These are phyloP conservation scores for Mormyrus lacerda DNA, from an alignment of 2,113 vertebrate species.

Conservation along the genomic window DNA sequence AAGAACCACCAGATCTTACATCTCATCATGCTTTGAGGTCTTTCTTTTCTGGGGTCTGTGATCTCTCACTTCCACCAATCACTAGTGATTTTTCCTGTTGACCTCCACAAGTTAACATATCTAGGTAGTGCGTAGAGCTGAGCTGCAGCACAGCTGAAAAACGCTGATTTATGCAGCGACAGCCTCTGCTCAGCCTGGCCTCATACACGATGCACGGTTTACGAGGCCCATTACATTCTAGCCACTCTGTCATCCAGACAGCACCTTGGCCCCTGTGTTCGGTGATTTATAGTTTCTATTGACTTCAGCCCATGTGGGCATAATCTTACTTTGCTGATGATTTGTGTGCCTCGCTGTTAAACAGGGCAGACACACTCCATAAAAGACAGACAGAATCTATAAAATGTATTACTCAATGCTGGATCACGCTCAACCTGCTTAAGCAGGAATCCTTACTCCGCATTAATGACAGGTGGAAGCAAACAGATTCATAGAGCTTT, in stretches of 20 bases:
- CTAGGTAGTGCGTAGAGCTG: neutral
- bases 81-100: neutral
- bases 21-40: neutral
- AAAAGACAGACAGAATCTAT: neutral
- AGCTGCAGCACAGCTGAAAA: neutral
- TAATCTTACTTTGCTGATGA: neutral
- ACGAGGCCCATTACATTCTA: neutral
- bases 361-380: neutral
- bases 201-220: neutral
- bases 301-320: neutral
- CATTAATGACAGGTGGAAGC: neutral
- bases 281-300: neutral
- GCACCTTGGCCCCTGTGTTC: neutral
- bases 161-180: neutral
- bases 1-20: neutral
- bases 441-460: neutral
- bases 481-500: slow-evolving; percentile 28
- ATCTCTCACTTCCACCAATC: neutral
- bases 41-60: neutral
- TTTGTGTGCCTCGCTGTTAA: neutral
- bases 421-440: neutral
- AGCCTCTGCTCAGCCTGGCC: neutral
- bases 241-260: slow-evolving; percentile 4
- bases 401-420: neutral
- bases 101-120: neutral